Evolutionary conservation across 2,797 vertebrate genomes (phyloP).

Genomic region (Orientallactaga sibirica): DNA sequence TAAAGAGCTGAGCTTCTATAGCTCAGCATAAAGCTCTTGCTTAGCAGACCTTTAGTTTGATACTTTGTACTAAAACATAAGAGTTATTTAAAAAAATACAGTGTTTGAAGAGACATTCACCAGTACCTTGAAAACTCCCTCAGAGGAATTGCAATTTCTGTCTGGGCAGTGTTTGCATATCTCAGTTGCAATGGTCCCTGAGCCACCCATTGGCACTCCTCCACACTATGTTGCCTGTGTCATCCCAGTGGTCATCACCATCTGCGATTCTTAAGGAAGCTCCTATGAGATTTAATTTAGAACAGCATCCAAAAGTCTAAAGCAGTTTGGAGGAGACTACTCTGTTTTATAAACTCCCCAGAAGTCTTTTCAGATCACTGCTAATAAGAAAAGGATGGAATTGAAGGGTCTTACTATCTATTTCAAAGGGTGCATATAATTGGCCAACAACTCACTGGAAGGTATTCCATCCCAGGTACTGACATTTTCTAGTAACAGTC

Average conservation of each 20-base stretch:
- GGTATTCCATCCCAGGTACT: no score
- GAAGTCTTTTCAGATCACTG: slow-evolving; percentile 38
- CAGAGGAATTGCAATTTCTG: slow-evolving; percentile 14
- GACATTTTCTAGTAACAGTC: no score
- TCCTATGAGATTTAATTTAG: slow-evolving; percentile 52
- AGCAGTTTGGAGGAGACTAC: neutral
- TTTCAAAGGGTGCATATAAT: neutral
- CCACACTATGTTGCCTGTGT: no score
- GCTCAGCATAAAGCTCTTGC: neutral
- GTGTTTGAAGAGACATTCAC: slow-evolving; percentile 29
- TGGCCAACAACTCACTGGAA: no score
- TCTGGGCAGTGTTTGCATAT: neutral
- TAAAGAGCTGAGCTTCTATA: neutral
- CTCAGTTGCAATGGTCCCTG: neutral
- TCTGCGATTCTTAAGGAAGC: slow-evolving; percentile 15
- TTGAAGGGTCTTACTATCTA: no score
- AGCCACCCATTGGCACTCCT: no score
- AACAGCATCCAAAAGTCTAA: slow-evolving; percentile 12
- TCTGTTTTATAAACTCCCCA: slow-evolving; percentile 14
- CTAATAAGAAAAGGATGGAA: slow-evolving; percentile 28
- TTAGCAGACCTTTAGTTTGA: neutral
- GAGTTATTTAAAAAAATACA: neutral
- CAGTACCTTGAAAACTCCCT: slow-evolving; percentile 43
- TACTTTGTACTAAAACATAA: no score
- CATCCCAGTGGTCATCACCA: no score